Conservation (phyloP, 2,888 invertebrate species). For the Dicyrtomina minuta region DNA sequence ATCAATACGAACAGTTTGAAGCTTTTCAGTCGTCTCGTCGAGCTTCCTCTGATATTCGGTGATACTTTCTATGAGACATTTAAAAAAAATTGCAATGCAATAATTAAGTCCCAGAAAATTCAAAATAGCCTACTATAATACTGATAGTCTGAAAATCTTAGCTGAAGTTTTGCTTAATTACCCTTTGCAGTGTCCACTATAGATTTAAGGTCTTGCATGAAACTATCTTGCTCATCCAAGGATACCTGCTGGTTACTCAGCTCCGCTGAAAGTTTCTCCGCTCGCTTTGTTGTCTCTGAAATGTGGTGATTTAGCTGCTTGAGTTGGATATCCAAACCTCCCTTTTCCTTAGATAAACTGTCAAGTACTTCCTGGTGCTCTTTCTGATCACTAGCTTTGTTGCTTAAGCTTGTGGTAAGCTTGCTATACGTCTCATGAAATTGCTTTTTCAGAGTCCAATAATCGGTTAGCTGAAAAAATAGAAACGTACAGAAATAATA, state of each 20-base stretch:
- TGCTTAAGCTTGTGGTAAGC: constrained; percentile 90
- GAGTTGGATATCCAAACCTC: constrained; percentile 84
- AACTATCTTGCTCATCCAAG: constrained; percentile 80
- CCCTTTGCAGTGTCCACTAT: constrained; percentile 83
- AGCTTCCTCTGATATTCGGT: constrained; percentile 72
- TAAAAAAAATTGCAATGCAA: too few species aligned
- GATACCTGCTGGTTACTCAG: constrained; percentile 75
- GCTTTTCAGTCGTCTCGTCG: constrained; percentile 77
- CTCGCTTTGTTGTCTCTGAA: constrained; percentile 88
- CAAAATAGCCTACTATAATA: too few species aligned
- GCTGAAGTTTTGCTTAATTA: too few species aligned
- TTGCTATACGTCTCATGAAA: constrained; percentile 91
- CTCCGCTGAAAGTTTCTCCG: constrained; percentile 94
- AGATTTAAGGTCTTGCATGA: constrained; percentile 76
- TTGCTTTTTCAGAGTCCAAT: constrained; percentile 92
- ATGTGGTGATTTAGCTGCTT: constrained; percentile 89
- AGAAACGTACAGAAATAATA: not conserved
- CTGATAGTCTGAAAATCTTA: too few species aligned
- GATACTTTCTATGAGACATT: constrained; percentile 47
- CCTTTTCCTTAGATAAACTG: constrained; percentile 83
- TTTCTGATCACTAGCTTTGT: constrained; percentile 95
- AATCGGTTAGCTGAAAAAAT: constrained; percentile 72
- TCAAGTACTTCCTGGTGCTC: constrained; percentile 93
- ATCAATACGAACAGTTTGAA: constrained; percentile 94
- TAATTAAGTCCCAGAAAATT: too few species aligned